phyloP scores from a whole-genome alignment of 2,797 vertebrate species.

The Helicolenus hilgendorfi region DNA sequence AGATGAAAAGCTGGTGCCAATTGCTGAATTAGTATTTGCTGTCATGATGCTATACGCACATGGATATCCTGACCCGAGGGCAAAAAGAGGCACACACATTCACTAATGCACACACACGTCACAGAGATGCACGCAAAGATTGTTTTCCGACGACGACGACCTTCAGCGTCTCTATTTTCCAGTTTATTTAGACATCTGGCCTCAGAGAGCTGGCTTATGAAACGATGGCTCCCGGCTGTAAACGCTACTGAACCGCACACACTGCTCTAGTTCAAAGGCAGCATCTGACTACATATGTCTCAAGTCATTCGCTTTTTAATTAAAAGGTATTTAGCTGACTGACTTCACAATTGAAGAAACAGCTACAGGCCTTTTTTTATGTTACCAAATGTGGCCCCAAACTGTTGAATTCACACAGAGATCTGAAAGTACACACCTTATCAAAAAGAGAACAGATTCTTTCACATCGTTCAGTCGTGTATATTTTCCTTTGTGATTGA shows the following conservation, averaged over 20 bases:
- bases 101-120: not conserved
- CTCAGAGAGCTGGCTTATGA: slow-evolving; percentile 2
- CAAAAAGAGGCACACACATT: not conserved
- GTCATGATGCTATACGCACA: not conserved
- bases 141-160: not conserved
- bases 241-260: not conserved
- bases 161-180: not conserved
- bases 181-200: not conserved
- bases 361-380: not conserved
- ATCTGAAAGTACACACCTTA: not conserved
- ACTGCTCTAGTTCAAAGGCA: not conserved
- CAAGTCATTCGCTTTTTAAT: not conserved
- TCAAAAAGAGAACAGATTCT: not conserved
- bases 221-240: not conserved
- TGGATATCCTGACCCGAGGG: not conserved
- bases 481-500: not conserved
- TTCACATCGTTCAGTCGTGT: not conserved
- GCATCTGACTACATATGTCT: not conserved
- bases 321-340: not conserved
- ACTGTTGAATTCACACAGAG: not conserved
- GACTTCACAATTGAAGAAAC: not conserved
- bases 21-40: not conserved
- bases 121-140: not conserved
- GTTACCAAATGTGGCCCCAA: not conserved
- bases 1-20: not conserved